These are phyloP conservation scores for Aegithalos caudatus DNA, from an alignment of 2,113 vertebrate species.

Conservation along the genomic window DNA sequence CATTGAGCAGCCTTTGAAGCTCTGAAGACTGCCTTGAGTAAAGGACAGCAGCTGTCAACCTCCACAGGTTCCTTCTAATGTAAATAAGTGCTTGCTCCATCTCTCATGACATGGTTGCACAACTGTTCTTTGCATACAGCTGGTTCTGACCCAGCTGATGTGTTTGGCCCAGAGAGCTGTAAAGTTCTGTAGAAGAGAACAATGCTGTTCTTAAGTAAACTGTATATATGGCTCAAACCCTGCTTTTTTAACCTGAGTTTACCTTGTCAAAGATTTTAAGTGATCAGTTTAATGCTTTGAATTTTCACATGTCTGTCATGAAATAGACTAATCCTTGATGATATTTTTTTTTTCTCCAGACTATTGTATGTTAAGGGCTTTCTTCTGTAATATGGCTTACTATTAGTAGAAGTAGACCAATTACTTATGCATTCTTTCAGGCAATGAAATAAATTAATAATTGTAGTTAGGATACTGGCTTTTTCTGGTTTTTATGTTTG, in stretches of 20 bases:
- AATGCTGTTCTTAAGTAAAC: not conserved
- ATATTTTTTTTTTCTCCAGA: not conserved
- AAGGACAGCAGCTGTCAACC: not conserved
- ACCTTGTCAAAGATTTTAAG: not conserved
- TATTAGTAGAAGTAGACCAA: not conserved
- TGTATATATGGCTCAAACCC: not conserved
- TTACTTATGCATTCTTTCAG: not conserved
- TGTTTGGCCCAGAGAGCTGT: not conserved
- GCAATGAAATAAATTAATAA: not conserved
- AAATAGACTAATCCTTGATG: not conserved
- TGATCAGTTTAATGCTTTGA: not conserved
- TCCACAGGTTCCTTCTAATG: not conserved
- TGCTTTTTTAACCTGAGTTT: not conserved
- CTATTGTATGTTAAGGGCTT: not conserved
- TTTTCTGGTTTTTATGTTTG: not conserved
- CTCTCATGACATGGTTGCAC: not conserved
- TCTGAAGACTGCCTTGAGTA: not conserved
- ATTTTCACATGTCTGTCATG: not conserved
- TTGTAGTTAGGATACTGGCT: not conserved
- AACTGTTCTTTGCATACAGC: not conserved
- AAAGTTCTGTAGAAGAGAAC: not conserved
- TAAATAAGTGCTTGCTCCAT: not conserved
- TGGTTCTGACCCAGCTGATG: not conserved
- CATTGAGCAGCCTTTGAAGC: not conserved
- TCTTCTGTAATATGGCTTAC: not conserved